Evolutionary conservation across 2,888 invertebrate species (phyloP).

Genomic region (Diploptera punctata): DNA sequence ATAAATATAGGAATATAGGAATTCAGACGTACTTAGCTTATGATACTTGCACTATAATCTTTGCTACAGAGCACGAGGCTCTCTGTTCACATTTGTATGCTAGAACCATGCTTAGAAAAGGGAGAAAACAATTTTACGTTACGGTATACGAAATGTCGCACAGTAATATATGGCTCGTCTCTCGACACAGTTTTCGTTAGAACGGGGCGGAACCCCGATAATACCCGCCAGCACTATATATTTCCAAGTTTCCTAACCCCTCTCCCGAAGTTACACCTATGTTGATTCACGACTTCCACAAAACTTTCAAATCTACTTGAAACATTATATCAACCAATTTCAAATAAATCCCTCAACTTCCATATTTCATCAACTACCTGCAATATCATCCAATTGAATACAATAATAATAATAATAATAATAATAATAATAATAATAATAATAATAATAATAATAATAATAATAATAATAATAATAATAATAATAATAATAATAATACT

Average conservation of each 20-base stretch:
- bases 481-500: too few relatives aligned
- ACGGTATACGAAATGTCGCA: constrained; percentile 33
- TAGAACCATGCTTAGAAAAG: too few relatives aligned
- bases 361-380: neutral
- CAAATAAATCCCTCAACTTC: neutral
- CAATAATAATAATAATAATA: too few relatives aligned
- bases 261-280: neutral
- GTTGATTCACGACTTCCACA: neutral
- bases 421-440: neutral
- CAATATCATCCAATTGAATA: too few relatives aligned
- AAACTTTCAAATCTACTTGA: neutral
- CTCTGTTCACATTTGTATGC: too few relatives aligned
- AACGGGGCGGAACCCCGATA: neutral
- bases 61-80: too few relatives aligned
- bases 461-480: neutral
- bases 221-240: neutral
- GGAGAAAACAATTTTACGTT: constrained; percentile 34
- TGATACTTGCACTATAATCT: too few relatives aligned
- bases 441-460: neutral
- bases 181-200: constrained; percentile 17
- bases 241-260: neutral
- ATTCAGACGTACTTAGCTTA: too few relatives aligned
- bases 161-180: constrained; percentile 33
- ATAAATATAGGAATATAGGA: too few relatives aligned
- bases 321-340: neutral